Evolutionary conservation across 1,140 invertebrate genomes (phyloP), one percentile per base, ranked within the genome.

Genomic region (Steinernema khuongi): DNA sequence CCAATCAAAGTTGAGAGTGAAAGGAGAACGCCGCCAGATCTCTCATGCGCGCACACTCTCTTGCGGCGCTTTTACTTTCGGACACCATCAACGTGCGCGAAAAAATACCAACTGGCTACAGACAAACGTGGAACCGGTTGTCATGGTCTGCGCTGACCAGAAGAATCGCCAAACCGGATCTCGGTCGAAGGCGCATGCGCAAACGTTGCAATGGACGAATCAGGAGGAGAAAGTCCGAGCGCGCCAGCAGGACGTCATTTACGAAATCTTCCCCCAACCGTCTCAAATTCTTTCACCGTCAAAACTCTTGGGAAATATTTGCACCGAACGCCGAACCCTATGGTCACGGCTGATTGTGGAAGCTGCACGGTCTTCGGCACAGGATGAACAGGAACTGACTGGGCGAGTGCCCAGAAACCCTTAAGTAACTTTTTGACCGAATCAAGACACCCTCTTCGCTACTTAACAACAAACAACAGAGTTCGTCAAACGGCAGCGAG

Each of bases 51-150:
- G 22, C 50, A 60, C 11, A 60, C 50, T 60, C 50, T 60, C 50
- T 60, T 22, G 11, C 11, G 26, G 14, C 50, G 50, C 50, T 60
- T 60, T 60, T 60, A 60, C 50, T 60, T 60, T 60, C 50, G 50
- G 50, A 60, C 50, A 60, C 50, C 50, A 11, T 60, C 50, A 4
- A 26, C 22, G 50, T 60, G 50, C 50, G 50, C 50, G 50, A 60
- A 60, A 60, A 60, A 60, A 60, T 60, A 60, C 50, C 50, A 60
- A 60, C 50, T 60, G 50, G 50, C 50, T 60, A 60, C 50, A 60
- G 50, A 60, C 14, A 60, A 60, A 60, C 50, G 50, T 60, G 50
- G 50, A 60, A 60, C 50, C 50, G 50, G 50, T 60, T 22, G 50
- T 60, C 50, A 60, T 60, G 11, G 50, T 60, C 50, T 60, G 50